phyloP scores from a whole-genome alignment of 2,888 invertebrate genomes.

The Diaperis boleti region DNA sequence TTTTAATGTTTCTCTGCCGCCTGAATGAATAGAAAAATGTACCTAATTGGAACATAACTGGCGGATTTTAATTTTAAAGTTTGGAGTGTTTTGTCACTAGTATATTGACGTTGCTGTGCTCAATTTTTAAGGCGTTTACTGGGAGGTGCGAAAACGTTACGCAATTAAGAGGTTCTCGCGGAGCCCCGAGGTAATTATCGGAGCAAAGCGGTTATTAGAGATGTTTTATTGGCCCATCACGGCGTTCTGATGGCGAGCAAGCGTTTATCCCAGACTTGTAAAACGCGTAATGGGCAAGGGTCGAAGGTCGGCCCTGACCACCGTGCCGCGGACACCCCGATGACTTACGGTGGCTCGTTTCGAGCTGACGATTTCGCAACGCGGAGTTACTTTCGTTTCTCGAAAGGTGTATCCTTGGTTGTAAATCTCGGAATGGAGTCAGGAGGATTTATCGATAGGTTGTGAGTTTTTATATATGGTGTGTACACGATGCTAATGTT shows the following conservation, averaged over 20 bases:
- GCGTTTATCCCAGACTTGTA: conserved; percentile 34
- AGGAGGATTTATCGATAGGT: neutral
- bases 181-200: conserved; percentile 14
- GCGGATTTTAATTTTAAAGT: neutral
- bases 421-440: neutral
- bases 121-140: too few species aligned
- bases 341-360: conserved; percentile 24
- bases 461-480: neutral
- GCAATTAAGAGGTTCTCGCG: conserved; percentile 3
- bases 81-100: neutral
- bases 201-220: conserved; percentile 25
- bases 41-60: too few species aligned
- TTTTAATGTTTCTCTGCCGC: conserved; percentile 19
- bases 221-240: conserved; percentile 40
- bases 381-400: neutral
- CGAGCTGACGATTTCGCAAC: neutral
- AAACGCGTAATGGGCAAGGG: conserved; percentile 26
- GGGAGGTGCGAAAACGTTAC: conserved; percentile 12
- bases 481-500: conserved; percentile 37
- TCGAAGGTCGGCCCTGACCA: conserved; percentile 32
- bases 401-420: neutral
- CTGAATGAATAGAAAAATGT: conserved; percentile 7
- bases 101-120: too few species aligned
- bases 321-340: conserved; percentile 15
- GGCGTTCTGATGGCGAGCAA: conserved; percentile 25